A percentile compares a stretch with the other conserved stretches of the same genome.
These are phyloP conservation scores for Hylaea fasciaria DNA, from an alignment of 2,888 invertebrate species.

Conservation along the genomic window DNA sequence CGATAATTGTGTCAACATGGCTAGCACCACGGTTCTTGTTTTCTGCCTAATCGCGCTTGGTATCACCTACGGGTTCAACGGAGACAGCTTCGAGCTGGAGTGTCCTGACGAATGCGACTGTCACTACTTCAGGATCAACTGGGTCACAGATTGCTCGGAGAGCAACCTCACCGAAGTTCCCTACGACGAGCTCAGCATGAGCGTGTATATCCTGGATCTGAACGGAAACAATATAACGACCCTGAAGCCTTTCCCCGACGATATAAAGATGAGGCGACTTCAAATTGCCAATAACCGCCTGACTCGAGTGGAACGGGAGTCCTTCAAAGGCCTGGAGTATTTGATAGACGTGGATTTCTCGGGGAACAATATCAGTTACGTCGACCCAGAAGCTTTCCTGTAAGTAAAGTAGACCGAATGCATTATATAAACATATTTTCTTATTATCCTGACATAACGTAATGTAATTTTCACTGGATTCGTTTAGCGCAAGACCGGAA, in stretches of 20 bases:
- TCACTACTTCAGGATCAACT: constrained; percentile 90
- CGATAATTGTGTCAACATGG: constrained; percentile 54
- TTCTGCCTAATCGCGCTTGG: constrained; percentile 61
- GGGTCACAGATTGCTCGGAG: constrained; percentile 91
- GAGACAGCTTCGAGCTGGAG: constrained; percentile 87
- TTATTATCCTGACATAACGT: neutral
- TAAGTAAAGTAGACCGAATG: constrained; percentile 66
- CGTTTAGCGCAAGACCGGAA: too few species aligned
- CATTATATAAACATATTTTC: neutral
- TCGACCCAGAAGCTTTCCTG: constrained; percentile 88
- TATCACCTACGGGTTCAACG: constrained; percentile 77
- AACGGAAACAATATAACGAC: constrained; percentile 88
- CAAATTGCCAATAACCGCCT: constrained; percentile 88
- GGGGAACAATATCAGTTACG: constrained; percentile 85
- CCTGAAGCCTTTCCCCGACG: constrained; percentile 86
- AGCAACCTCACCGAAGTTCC: constrained; percentile 89
- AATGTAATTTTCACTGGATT: too few species aligned
- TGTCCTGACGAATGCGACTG: constrained; percentile 91
- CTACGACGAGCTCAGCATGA: constrained; percentile 87
- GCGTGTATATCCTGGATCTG: constrained; percentile 89
- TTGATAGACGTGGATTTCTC: constrained; percentile 89
- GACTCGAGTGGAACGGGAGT: constrained; percentile 84
- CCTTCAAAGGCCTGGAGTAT: constrained; percentile 87
- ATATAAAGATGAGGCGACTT: constrained; percentile 88
- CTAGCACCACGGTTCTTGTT: constrained; percentile 55